Percentiles rank a stretch among this genome's conserved stretches.
These are phyloP conservation scores for Lutraria rhynchaena DNA, from an alignment of 1,140 invertebrate genomes.

Conservation along the genomic window DNA sequence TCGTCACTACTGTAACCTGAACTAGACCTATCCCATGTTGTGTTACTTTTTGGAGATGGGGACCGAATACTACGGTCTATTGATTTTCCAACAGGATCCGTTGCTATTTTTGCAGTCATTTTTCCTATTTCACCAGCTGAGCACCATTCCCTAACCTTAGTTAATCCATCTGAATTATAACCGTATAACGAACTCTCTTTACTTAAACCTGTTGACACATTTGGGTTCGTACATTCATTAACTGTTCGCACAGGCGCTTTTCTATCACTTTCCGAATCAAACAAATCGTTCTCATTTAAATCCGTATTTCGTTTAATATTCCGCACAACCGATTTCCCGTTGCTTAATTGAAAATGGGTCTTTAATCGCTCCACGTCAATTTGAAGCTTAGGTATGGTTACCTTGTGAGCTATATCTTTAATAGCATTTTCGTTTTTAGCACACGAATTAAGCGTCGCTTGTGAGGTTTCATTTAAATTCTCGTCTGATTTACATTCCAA, in stretches of 20 bases:
- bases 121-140: constrained; percentile 33
- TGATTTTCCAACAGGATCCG: constrained; percentile 1
- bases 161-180: constrained; percentile 24
- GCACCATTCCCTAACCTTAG: constrained; percentile 53
- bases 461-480: neutral
- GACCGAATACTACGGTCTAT: constrained; percentile 40
- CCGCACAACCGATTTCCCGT: constrained; percentile 16
- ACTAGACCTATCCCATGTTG: constrained; percentile 53
- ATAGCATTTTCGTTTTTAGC: constrained; percentile 15
- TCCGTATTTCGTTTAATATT: constrained; percentile 29
- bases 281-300: constrained; percentile 25
- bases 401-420: constrained; percentile 5
- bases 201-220: neutral
- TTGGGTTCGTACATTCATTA: constrained; percentile 1
- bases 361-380: constrained; percentile 50
- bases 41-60: constrained; percentile 53
- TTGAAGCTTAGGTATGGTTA: constrained; percentile 21
- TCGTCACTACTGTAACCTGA: constrained; percentile 60
- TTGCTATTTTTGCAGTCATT: constrained; percentile 21
- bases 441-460: constrained; percentile 4
- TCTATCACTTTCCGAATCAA: neutral
- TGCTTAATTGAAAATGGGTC: constrained; percentile 19
- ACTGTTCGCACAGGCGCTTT: neutral
- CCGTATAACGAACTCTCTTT: constrained; percentile 21
- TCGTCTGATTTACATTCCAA: constrained; percentile 32